Conservation (phyloP, 2,113 vertebrate genomes). For the cattle (Bos taurus) region DNA sequence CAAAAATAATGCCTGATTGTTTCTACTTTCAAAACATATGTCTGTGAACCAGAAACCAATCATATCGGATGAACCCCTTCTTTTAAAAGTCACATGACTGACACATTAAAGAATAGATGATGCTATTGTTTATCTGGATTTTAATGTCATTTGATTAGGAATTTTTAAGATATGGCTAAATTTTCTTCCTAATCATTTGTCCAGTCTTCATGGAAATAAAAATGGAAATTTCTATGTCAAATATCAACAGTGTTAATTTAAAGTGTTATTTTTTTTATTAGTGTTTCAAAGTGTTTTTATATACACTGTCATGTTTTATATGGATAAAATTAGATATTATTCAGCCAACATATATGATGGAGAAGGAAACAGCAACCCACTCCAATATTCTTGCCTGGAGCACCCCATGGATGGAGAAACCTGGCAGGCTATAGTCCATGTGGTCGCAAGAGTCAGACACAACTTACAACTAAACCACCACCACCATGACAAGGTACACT, state of each 20-base stretch:
- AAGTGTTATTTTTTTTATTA: neutral
- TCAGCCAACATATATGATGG: neutral
- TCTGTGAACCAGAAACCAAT: neutral
- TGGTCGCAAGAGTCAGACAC: accelerated
- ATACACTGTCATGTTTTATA: neutral
- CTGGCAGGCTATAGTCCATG: neutral
- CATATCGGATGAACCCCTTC: neutral
- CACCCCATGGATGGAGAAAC: neutral
- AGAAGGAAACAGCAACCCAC: neutral
- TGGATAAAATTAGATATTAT: neutral
- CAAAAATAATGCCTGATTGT: neutral
- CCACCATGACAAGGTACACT: neutral
- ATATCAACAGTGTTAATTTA: neutral
- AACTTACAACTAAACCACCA: neutral
- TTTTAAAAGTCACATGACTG: neutral
- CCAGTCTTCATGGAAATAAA: neutral
- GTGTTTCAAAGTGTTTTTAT: neutral
- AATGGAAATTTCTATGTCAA: neutral
- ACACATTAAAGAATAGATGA: neutral
- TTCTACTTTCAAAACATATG: neutral
- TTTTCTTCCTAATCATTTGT: neutral
- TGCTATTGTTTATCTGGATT: neutral
- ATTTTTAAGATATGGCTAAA: neutral
- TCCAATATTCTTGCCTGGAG: neutral
- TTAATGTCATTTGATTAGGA: neutral